Percentiles rank a stretch among this genome's conserved stretches.
Conservation (phyloP, 2,888 invertebrate genomes). For the Phoenoteleia sp. region DNA sequence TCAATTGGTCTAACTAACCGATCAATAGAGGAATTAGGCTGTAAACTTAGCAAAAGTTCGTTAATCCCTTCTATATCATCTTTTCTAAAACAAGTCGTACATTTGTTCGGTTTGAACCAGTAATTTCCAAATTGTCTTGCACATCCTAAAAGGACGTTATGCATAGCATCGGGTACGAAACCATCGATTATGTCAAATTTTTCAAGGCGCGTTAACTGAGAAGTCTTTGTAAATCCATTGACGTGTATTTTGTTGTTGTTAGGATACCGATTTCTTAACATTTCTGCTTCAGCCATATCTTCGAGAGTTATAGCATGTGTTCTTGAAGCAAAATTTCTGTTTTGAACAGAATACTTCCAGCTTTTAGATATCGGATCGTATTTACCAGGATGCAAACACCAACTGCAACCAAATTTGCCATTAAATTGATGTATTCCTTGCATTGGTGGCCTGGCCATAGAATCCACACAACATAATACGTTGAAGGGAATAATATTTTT, state of each 20-base stretch:
- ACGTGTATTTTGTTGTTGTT: neutral
- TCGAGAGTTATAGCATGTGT: neutral
- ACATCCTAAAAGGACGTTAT: constrained; percentile 39
- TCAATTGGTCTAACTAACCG: constrained; percentile 44
- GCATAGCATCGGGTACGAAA: constrained; percentile 55
- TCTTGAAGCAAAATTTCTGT: neutral
- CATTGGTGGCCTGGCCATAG: constrained; percentile 46
- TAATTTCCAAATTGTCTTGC: constrained; percentile 36
- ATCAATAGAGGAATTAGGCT: constrained; percentile 34
- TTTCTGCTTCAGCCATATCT: neutral
- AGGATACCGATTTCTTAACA: neutral
- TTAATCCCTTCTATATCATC: neutral
- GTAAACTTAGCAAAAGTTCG: neutral
- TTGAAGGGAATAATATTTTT: constrained; percentile 29
- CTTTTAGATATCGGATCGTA: neutral
- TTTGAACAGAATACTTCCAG: neutral
- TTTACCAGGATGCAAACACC: constrained; percentile 47
- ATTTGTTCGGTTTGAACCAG: constrained; percentile 32
- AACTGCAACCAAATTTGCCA: constrained; percentile 40
- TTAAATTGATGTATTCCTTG: constrained; percentile 37
- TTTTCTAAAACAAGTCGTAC: neutral
- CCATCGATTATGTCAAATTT: constrained; percentile 50
- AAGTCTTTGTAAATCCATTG: constrained; percentile 21
- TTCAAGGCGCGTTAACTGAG: constrained; percentile 18
- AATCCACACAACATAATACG: constrained; percentile 59